phyloP scores from a whole-genome alignment of 2,113 vertebrate genomes.

The Scatophagus argus region DNA sequence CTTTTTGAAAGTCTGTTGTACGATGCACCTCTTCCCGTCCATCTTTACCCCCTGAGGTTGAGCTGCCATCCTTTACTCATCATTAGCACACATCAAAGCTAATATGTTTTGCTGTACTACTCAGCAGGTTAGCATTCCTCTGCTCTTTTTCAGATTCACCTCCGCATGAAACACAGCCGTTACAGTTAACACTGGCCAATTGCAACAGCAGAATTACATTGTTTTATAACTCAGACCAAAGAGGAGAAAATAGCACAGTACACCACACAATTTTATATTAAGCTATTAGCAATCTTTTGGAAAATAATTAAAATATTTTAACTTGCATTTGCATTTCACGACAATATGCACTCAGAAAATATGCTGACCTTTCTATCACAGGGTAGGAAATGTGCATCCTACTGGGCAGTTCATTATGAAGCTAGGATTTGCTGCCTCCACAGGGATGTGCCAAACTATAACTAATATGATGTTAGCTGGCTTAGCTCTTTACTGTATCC shows the following conservation, averaged over 20 bases:
- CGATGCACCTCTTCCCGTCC: slow-evolving; percentile 28
- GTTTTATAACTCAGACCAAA: slow-evolving; percentile 1
- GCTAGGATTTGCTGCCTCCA: background rate
- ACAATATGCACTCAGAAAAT: background rate
- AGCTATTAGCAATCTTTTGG: background rate
- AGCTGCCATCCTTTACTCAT: slow-evolving; percentile 54
- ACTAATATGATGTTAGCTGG: background rate
- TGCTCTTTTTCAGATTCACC: slow-evolving; percentile 52
- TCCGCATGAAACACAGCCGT: slow-evolving; percentile 39
- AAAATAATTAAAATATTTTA: background rate
- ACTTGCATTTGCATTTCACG: too few relatives aligned
- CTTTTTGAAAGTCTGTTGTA: slow-evolving; percentile 25
- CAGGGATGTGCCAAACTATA: background rate
- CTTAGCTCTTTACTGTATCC: background rate
- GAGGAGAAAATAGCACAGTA: slow-evolving; percentile 9
- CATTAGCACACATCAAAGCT: slow-evolving; percentile 79
- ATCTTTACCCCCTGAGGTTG: slow-evolving; percentile 48
- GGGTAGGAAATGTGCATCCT: background rate
- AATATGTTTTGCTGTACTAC: slow-evolving; percentile 59
- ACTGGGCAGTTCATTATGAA: background rate
- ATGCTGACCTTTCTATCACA: background rate
- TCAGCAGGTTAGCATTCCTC: slow-evolving; percentile 75
- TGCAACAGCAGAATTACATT: slow-evolving; percentile 23
- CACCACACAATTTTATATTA: background rate
- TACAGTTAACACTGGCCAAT: slow-evolving; percentile 23